Evolutionary conservation across 2,113 vertebrate species (phyloP).

Genomic region (Columbina picui): DNA sequence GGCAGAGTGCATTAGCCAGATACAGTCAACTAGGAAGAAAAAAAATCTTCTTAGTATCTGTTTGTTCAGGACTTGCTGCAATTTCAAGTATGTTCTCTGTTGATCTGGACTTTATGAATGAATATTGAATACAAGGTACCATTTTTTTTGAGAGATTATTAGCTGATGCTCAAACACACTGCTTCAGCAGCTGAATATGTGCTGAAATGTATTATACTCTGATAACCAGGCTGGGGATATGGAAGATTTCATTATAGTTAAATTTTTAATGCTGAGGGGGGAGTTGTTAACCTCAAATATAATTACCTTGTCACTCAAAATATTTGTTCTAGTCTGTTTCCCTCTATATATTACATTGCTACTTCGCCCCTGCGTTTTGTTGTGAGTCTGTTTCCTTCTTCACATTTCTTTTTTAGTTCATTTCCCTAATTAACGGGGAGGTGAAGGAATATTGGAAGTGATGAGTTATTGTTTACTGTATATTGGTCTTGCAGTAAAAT

Average conservation of each 20-base stretch:
- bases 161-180: neutral
- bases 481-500: neutral
- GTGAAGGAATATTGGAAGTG: neutral
- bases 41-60: neutral
- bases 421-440: fast-evolving
- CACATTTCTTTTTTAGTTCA: neutral
- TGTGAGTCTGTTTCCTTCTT: neutral
- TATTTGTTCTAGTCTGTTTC: neutral
- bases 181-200: neutral
- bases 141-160: neutral
- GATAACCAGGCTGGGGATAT: neutral
- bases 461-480: neutral
- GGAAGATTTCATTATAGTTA: neutral
- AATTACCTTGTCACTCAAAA: neutral
- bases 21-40: neutral
- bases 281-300: neutral
- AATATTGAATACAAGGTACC: neutral
- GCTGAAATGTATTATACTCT: neutral
- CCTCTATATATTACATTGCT: neutral
- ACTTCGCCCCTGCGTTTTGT: neutral
- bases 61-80: neutral
- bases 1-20: too few species aligned
- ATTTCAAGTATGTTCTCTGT: neutral
- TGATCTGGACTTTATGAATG: neutral
- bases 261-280: fast-evolving